phyloP scores from a whole-genome alignment of 2,888 invertebrate genomes.

The Steinernema hermaphroditum region DNA sequence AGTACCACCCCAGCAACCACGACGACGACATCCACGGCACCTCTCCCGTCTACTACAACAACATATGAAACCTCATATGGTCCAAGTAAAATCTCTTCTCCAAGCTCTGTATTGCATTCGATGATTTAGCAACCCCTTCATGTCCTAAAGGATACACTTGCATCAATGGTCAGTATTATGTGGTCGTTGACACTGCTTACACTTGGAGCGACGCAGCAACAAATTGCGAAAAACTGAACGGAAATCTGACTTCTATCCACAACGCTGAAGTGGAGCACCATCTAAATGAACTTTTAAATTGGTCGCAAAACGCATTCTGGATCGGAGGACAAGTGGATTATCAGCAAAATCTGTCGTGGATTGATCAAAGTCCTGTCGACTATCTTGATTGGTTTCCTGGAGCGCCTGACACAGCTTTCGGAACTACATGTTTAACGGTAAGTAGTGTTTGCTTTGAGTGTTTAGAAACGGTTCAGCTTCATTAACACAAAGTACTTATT shows the following conservation, averaged over 20 bases:
- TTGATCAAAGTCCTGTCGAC: not conserved
- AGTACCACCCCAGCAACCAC: not conserved
- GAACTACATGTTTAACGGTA: not conserved
- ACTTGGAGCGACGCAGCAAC: too few species aligned
- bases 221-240: not conserved
- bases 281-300: too few species aligned
- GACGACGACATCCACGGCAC: not conserved
- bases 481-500: not conserved
- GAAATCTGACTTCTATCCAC: constrained; percentile 10
- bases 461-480: not conserved
- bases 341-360: not conserved
- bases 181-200: too few species aligned
- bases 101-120: too few species aligned
- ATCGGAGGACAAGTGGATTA: not conserved
- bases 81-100: too few species aligned
- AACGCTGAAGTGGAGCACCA: not conserved
- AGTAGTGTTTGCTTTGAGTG: not conserved
- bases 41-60: too few species aligned
- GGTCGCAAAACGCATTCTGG: not conserved
- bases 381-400: not conserved
- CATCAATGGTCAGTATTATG: too few species aligned
- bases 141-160: too few species aligned
- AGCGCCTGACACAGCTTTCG: not conserved
- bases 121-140: too few species aligned
- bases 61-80: too few species aligned